These are phyloP conservation scores for Arothron firmamentum DNA, from an alignment of 2,113 vertebrate species.

Conservation along the genomic window DNA sequence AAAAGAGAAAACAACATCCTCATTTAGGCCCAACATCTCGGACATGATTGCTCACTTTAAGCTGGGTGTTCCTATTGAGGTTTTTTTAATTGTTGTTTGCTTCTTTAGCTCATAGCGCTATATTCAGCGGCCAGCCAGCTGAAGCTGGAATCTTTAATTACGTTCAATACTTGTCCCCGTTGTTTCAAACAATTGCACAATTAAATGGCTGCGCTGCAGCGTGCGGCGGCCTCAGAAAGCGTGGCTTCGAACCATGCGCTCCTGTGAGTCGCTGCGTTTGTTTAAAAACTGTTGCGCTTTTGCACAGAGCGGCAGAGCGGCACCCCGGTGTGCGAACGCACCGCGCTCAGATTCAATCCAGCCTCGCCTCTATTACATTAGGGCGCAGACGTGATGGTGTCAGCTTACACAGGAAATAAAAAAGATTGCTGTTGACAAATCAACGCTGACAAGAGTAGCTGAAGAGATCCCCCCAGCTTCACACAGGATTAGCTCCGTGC, in stretches of 20 bases:
- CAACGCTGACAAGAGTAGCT: conserved; percentile 66
- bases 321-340: conserved; percentile 31
- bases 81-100: conserved; percentile 71
- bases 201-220: conserved; percentile 51
- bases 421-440: conserved; percentile 72
- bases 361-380: conserved; percentile 59
- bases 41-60: conserved; percentile 76
- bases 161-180: conserved; percentile 61
- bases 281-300: conserved; percentile 49
- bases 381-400: conserved; percentile 58
- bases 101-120: conserved; percentile 61
- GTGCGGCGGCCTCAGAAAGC: background rate
- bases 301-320: conserved; percentile 43
- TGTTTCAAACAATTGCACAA: conserved; percentile 70
- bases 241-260: too few species aligned
- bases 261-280: background rate
- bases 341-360: conserved; percentile 51
- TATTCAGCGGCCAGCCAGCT: conserved; percentile 54
- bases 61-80: conserved; percentile 70
- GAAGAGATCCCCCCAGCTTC: conserved; percentile 71
- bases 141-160: conserved; percentile 73
- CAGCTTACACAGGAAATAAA: conserved; percentile 72
- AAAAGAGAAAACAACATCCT: conserved; percentile 75
- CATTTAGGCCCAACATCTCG: conserved; percentile 73
- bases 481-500: conserved; percentile 68